Percentiles rank a stretch among this genome's conserved stretches.
Evolutionary conservation across 2,113 vertebrate genomes (phyloP).

Genomic region (Ciconia maguari): DNA sequence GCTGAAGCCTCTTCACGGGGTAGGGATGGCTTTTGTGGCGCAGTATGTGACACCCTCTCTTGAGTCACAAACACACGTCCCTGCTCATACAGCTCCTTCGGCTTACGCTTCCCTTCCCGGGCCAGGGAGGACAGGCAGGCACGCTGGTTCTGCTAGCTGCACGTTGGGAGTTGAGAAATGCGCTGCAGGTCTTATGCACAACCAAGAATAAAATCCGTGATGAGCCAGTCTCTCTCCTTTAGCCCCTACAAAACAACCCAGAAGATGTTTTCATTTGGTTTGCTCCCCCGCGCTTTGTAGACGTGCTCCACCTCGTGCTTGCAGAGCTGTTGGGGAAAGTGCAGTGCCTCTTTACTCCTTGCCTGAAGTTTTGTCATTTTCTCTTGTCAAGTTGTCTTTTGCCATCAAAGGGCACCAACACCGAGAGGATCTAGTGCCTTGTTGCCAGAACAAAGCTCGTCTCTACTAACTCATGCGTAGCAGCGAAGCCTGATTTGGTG

Average conservation of each 20-base stretch:
- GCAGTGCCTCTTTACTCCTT: too few relatives aligned
- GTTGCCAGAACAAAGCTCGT: neutral
- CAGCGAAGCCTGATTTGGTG: neutral
- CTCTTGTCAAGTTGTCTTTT: neutral
- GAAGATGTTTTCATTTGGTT: neutral
- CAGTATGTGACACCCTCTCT: neutral
- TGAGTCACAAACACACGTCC: rapidly evolving
- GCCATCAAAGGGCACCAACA: neutral
- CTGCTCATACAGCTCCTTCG: neutral
- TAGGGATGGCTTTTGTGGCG: too few relatives aligned
- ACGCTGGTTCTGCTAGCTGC: neutral
- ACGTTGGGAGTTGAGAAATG: too few relatives aligned
- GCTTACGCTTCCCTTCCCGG: neutral
- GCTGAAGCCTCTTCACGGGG: neutral
- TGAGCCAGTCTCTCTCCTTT: neutral
- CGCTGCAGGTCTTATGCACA: neutral
- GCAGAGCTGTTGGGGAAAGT: neutral
- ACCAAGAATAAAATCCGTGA: too few relatives aligned
- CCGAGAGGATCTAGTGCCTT: neutral
- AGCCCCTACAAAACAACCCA: too few relatives aligned
- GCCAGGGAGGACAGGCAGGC: neutral
- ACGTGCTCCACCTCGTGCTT: neutral
- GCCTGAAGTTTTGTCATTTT: neutral
- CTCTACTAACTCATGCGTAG: neutral
- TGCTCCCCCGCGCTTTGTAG: neutral